Evolutionary conservation across 2,113 vertebrate genomes (phyloP).

Genomic region (Myodes glareolus): DNA sequence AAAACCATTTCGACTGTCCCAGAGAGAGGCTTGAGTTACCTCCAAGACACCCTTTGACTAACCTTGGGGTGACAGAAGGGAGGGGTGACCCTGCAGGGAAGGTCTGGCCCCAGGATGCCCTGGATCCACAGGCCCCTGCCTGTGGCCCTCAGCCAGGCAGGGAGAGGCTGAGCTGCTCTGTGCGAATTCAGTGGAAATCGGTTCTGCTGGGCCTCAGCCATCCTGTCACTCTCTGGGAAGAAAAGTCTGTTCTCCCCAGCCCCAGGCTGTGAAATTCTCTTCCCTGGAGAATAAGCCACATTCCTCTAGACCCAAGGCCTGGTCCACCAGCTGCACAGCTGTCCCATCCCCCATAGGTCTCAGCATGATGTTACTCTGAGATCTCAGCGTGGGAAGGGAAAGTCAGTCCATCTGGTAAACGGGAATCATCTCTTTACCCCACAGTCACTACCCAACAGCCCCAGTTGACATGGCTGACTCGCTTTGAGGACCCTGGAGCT

Average conservation of each 20-base stretch:
- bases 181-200: neutral
- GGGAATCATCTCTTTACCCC: neutral
- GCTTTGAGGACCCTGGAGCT: neutral
- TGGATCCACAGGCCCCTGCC: neutral
- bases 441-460: neutral
- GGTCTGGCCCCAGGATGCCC: neutral
- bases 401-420: neutral
- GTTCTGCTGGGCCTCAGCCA: neutral
- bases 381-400: neutral
- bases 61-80: neutral
- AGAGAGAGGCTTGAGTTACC: neutral
- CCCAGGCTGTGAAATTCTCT: neutral
- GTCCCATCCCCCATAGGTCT: neutral
- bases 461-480: neutral
- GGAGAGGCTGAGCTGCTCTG: neutral
- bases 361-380: neutral
- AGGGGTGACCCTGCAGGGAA: neutral
- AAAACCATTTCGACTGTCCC: slow-evolving; percentile 5
- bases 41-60: neutral
- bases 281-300: neutral
- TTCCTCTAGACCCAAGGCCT: neutral
- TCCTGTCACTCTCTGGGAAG: neutral
- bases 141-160: neutral
- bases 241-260: neutral
- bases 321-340: neutral